Percentiles rank a stretch among this genome's conserved stretches.
phyloP scores from a whole-genome alignment of 2,797 vertebrate species.

The Spheniscus humboldti region DNA sequence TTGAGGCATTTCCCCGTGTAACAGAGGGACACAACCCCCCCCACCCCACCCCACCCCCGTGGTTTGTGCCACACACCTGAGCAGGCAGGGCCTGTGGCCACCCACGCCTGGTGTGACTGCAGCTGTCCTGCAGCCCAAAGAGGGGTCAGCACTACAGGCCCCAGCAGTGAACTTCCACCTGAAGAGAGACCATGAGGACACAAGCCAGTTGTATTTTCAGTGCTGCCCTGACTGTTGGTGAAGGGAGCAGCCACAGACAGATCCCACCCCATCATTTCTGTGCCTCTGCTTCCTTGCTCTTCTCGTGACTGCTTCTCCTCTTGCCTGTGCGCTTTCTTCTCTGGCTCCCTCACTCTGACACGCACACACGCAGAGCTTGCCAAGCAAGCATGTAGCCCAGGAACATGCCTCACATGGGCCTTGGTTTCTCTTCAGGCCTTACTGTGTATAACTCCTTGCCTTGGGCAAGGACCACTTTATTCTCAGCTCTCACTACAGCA shows the following conservation, averaged over 20 bases:
- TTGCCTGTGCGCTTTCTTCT: not conserved
- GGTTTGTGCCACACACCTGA: not conserved
- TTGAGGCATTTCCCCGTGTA: not conserved
- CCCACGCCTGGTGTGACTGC: not conserved
- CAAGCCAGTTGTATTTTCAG: not conserved
- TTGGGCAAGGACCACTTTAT: not conserved
- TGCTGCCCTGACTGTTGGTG: not conserved
- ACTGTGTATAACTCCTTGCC: not conserved
- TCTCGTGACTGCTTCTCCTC: not conserved
- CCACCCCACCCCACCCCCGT: accelerated
- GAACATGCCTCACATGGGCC: not conserved
- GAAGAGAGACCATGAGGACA: not conserved
- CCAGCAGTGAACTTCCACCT: not conserved
- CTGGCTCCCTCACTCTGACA: not conserved
- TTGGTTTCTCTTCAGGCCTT: not conserved
- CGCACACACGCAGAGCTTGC: not conserved
- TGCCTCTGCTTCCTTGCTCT: not conserved
- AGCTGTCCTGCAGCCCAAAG: not conserved
- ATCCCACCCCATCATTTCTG: not conserved
- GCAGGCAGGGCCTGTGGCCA: not conserved
- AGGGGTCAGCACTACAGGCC: not conserved
- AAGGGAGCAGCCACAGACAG: not conserved
- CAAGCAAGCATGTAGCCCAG: not conserved
- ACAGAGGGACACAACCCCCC: not conserved
- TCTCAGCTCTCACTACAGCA: not conserved